Evolutionary conservation across 2,113 vertebrate genomes (phyloP), one percentile per base, ranked within the genome.

Genomic region (Dascyllus trimaculatus): DNA sequence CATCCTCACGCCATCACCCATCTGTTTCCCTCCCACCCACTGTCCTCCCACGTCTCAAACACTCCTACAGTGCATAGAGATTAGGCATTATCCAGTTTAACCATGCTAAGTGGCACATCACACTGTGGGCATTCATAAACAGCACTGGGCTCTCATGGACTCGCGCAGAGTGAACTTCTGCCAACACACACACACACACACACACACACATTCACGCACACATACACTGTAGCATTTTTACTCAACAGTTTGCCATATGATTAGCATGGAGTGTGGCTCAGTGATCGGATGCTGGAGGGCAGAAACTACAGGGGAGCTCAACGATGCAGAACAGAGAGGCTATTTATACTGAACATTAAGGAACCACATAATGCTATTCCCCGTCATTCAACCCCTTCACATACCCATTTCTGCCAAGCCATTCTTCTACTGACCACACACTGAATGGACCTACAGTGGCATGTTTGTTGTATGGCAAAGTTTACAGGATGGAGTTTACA

Each of bases 261-360:
- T 90, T 85, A 87, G 82, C 84, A 89, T 88, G 87, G 67, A 84
- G 85, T 58, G 85, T 75, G 81, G 48, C 63, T 72, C 48, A 57
- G 38, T 84, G 68, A 82, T 85, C 29, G 40, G 85, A 85, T 77
- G 84, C 77, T 73, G 10, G 71, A 82, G 81, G 78, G 53, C 74
- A 73, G 64, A 74, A 80, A 70, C 72, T 72, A 21, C 70, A 19
- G 69, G 84, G 63, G 75, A 49, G 82, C 71, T 78, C 78, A 32
- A 46, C 73, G 77, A 82, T 72, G 85, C 80, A 71, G 57, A 87
- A 77, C 67, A 67, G 78, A 85, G 69, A 85, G 64, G 83, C 87
- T 78, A 76, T 89, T 90, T 74, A 74, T 69, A 60, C 65, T 86
- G 88, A 91, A 85, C 89, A 91, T 92, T 82, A 89, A 87, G 88